Base-by-base conservation (phyloP, 2,888 invertebrate genomes). In the Doris montereyensis region DNA sequence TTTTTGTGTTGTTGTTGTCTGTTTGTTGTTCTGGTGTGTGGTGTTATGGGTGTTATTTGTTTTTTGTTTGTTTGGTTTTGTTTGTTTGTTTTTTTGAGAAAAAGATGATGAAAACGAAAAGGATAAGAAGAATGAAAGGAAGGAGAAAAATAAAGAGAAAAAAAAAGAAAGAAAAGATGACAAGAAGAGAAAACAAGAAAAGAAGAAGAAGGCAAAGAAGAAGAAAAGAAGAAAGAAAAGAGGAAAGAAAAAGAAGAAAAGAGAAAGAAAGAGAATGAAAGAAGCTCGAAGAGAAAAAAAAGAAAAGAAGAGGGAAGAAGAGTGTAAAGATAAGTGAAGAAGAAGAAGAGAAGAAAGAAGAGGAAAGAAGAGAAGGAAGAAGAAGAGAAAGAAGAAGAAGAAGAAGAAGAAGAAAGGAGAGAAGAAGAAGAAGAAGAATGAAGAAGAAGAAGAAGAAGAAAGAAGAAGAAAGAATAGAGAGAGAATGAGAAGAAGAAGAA, bases 221-320 rank as follows among this genome's bases (percentile, higher is more conserved):
- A 65, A 32, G 35, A 35, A 34, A 17, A 26, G 74, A 74, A 30
- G 24, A 21, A 26, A 58, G 30, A 30, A 74, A 30, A 58, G 32
- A 58, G 60, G 60, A 52, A 58, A 58, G 60, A 74, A 52, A 30
- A 58, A 58, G 32, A 74, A 30, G 30, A 58, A 58, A 13, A 62
- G 35, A 35, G 17, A 17, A 60, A 35, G 26, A 35, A 30, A 30
- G 24, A 57, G 32, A 32, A 35, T n/a, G 24, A 28, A 32, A 60
- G 26, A 41, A 41, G 24, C 30, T 26, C 30, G 24, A 24, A 35
- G 41, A 35, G 24, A 26, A 24, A 35, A 28, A 26, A 21, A 65
- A 35, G 24, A 32, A 35, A 8, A 21, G 10, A 0, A 41, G 21
- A 17, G 17, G 52, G 17, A 41, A 41, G 52, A 41, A 41, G 52